phyloP scores from a whole-genome alignment of 2,888 invertebrate genomes.

The Philereme transversata region DNA sequence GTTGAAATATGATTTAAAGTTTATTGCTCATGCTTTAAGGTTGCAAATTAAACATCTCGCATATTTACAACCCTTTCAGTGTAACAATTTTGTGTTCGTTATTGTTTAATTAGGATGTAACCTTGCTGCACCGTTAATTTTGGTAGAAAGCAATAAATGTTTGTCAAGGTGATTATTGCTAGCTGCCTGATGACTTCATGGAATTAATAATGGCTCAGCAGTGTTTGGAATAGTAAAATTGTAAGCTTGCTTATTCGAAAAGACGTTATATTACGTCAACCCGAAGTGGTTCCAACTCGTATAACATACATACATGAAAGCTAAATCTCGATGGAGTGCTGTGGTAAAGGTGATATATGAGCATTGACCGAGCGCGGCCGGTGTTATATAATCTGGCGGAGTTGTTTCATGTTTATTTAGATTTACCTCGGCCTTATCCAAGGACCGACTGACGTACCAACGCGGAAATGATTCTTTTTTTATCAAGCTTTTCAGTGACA shows the following conservation, averaged over 20 bases:
- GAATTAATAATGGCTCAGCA: conserved; percentile 38
- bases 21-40: conserved; percentile 2
- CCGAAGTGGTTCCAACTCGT: conserved; percentile 36
- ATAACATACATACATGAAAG: conserved; percentile 44
- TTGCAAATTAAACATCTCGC: conserved; percentile 6
- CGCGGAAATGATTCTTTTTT: conserved; percentile 56
- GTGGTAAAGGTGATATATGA: conserved; percentile 37
- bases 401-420: conserved; percentile 61
- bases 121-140: conserved; percentile 23
- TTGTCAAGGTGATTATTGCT: conserved; percentile 40
- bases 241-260: conserved; percentile 42
- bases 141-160: conserved; percentile 29
- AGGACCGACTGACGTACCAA: conserved; percentile 45
- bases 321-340: conserved; percentile 38
- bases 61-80: conserved; percentile 20
- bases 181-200: conserved; percentile 40
- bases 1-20: background rate
- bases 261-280: conserved; percentile 52
- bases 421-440: conserved; percentile 50
- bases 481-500: conserved; percentile 58
- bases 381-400: conserved; percentile 39
- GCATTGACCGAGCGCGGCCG: conserved; percentile 35
- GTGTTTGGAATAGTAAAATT: conserved; percentile 46
- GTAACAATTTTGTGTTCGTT: conserved; percentile 22
- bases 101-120: conserved; percentile 23